Percentiles rank a stretch among this genome's conserved stretches.
Evolutionary conservation across 2,113 vertebrate species (phyloP).

Genomic region (Mystacornis crossleyi): DNA sequence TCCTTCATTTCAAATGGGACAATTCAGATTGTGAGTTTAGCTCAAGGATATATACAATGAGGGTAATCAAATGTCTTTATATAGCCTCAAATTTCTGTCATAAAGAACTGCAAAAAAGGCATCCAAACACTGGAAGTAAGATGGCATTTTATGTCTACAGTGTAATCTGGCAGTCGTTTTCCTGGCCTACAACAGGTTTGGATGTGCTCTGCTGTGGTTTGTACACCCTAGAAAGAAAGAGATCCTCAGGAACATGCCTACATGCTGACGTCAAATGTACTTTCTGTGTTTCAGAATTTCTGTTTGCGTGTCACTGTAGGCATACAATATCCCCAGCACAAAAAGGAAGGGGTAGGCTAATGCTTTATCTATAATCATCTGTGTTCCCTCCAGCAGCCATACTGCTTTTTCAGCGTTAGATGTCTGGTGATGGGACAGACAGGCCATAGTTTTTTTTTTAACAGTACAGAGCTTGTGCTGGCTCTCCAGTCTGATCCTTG

Average conservation of each 20-base stretch:
- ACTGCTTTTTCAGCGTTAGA: fast-evolving
- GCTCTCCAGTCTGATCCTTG: neutral
- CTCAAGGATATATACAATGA: constrained; percentile 34
- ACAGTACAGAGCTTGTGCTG: neutral
- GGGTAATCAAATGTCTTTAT: constrained; percentile 38
- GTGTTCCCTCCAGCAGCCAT: neutral
- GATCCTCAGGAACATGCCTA: neutral
- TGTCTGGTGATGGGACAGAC: neutral
- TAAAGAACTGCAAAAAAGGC: constrained; percentile 42
- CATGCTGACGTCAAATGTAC: neutral
- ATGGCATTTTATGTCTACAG: neutral
- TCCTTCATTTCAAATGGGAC: constrained; percentile 4
- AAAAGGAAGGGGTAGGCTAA: neutral
- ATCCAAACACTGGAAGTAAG: constrained; percentile 10
- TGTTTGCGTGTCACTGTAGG: neutral
- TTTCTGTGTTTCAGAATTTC: neutral
- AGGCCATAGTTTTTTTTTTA: neutral
- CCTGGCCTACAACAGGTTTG: neutral
- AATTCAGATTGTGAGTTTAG: constrained; percentile 23
- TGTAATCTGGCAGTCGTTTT: neutral
- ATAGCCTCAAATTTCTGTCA: constrained; percentile 31
- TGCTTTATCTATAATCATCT: neutral
- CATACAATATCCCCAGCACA: neutral
- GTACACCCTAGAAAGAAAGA: neutral
- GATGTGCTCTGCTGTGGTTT: neutral